Conservation (phyloP, 2,113 vertebrate genomes). For the Oncorhynchus gorbuscha region DNA sequence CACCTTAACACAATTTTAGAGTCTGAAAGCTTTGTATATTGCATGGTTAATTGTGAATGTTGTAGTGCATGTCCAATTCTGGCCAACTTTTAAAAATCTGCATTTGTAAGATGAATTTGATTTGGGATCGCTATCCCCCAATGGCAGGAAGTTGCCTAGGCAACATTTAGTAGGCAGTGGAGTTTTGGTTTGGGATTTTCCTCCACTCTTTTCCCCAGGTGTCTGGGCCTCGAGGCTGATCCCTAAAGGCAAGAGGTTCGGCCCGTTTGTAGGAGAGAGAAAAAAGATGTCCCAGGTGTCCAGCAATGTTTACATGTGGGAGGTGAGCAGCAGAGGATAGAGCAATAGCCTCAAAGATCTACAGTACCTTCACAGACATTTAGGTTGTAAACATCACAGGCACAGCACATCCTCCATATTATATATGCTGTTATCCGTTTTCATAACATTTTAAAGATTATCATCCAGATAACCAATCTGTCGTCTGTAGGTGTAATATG, state of each 20-base stretch:
- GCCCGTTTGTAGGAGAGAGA: slow-evolving; percentile 90
- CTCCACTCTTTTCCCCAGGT: slow-evolving; percentile 72
- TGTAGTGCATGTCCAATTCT: neutral
- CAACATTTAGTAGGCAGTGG: too few species aligned
- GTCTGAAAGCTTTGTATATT: neutral
- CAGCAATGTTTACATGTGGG: slow-evolving; percentile 97
- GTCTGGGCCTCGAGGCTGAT: slow-evolving; percentile 88
- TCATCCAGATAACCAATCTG: neutral
- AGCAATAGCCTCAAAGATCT: neutral
- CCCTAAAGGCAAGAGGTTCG: slow-evolving; percentile 91
- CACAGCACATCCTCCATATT: too few species aligned
- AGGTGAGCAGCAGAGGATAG: slow-evolving; percentile 75
- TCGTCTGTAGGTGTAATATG: slow-evolving; percentile 84
- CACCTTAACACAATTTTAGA: neutral
- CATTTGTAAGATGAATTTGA: too few species aligned
- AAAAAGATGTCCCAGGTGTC: slow-evolving; percentile 94
- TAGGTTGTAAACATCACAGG: too few species aligned
- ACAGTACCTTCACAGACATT: too few species aligned
- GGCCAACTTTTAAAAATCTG: too few species aligned
- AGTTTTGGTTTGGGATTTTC: too few species aligned
- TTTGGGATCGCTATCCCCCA: too few species aligned
- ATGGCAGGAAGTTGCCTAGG: too few species aligned
- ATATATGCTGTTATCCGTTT: neutral
- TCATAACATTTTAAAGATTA: neutral
- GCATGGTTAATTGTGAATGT: neutral